A percentile compares a stretch with the other conserved stretches of the same genome.
These are phyloP conservation scores for Lasioglossum malachurum DNA, from an alignment of 2,888 invertebrate species.

Conservation along the genomic window DNA sequence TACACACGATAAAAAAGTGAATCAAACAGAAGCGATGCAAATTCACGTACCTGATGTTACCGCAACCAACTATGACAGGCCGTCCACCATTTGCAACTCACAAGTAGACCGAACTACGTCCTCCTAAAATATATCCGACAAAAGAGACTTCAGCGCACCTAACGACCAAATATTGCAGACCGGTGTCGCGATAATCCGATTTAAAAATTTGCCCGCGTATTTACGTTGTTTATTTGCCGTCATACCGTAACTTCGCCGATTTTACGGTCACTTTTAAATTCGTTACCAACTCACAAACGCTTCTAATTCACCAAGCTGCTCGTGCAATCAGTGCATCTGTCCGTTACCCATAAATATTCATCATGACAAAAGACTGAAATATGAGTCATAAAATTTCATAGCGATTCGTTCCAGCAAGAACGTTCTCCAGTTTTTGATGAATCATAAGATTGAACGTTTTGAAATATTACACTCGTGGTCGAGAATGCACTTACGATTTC, in stretches of 20 bases:
- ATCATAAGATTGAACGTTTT: background rate
- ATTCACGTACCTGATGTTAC: conserved; percentile 82
- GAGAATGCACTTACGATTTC: background rate
- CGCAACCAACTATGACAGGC: conserved; percentile 81
- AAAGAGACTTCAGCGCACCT: conserved; percentile 60
- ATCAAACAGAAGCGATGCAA: conserved; percentile 12
- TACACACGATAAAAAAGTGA: conserved; percentile 7
- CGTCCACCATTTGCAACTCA: conserved; percentile 84
- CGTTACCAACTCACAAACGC: background rate
- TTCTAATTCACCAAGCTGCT: background rate
- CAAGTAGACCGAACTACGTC: conserved; percentile 69
- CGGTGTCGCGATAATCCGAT: conserved; percentile 30
- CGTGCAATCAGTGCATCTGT: no score
- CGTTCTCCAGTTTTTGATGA: background rate
- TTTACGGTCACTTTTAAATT: conserved; percentile 10
- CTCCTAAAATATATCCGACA: conserved; percentile 64
- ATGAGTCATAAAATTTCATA: background rate
- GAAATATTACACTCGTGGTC: background rate
- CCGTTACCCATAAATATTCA: background rate
- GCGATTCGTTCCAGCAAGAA: background rate
- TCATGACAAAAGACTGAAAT: background rate
- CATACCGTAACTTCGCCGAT: background rate
- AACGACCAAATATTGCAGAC: conserved; percentile 40
- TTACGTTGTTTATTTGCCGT: background rate
- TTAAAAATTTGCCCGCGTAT: conserved; percentile 35